A percentile compares a stretch with the other conserved stretches of the same genome.
phyloP scores from a whole-genome alignment of 92 coral and sea anemone genomes.

The Palythoa caribaeorum region DNA sequence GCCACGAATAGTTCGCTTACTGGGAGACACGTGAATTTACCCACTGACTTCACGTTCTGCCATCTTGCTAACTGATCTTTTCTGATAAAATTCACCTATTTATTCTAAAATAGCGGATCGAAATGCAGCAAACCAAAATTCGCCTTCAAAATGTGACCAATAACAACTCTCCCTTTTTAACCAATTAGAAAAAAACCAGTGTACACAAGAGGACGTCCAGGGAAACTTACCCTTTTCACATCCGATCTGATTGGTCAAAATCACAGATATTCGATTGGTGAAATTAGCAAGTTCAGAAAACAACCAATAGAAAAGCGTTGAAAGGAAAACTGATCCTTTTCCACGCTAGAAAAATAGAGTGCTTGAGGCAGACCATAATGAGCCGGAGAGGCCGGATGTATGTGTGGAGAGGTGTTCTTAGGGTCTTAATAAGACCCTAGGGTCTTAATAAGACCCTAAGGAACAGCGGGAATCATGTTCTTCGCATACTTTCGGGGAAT shows the following conservation, averaged over 20 bases:
- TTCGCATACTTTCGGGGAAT: too few species aligned
- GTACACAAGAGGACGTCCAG: constrained; percentile 2
- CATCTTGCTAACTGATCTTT: too few species aligned
- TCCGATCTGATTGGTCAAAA: neutral
- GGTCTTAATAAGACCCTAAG: too few species aligned
- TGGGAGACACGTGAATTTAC: neutral
- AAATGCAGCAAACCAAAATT: neutral
- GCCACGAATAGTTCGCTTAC: neutral
- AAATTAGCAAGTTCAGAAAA: neutral
- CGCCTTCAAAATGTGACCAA: too few species aligned
- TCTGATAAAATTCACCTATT: too few species aligned
- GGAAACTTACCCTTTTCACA: neutral
- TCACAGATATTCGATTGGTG: neutral
- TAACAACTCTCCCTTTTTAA: neutral
- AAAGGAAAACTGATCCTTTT: constrained; percentile 1
- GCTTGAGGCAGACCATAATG: neutral
- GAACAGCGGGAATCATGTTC: too few species aligned
- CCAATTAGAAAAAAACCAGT: neutral
- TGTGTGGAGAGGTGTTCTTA: too few species aligned
- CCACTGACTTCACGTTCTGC: too few species aligned
- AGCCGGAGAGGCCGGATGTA: too few species aligned
- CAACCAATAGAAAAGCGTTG: constrained; percentile 1
- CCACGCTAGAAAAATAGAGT: neutral
- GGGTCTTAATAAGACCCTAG: too few species aligned
- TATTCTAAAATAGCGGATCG: too few species aligned